These are phyloP conservation scores for Cepphus grylle DNA, from an alignment of 2,113 vertebrate genomes.

Conservation along the genomic window DNA sequence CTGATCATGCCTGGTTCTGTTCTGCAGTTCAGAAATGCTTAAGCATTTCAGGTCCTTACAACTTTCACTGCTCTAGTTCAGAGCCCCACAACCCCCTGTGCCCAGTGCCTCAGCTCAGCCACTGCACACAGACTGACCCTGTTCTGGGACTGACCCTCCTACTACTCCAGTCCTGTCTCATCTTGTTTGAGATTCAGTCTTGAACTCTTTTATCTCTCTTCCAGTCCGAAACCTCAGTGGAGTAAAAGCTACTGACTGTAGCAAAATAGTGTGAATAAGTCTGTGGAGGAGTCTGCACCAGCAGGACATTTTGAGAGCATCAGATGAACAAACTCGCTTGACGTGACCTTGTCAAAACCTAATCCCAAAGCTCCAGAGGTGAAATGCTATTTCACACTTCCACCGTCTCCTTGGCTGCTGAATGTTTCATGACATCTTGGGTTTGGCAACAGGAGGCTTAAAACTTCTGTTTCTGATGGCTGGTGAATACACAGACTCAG, in stretches of 20 bases:
- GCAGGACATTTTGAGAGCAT: not conserved
- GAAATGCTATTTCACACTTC: not conserved
- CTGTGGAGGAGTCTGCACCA: not conserved
- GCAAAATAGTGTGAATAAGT: not conserved
- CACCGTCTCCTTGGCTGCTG: not conserved
- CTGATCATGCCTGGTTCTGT: not conserved
- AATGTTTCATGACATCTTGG: not conserved
- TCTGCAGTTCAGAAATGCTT: not conserved
- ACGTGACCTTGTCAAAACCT: not conserved
- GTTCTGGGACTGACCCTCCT: not conserved
- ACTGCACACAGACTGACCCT: not conserved
- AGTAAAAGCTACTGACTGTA: not conserved
- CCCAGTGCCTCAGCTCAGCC: not conserved
- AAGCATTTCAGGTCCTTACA: not conserved
- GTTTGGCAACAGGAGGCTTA: not conserved
- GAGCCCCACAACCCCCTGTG: not conserved
- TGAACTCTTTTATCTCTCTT: not conserved
- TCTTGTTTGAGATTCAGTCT: not conserved
- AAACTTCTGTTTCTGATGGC: not conserved
- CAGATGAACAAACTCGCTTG: not conserved
- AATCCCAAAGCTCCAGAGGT: not conserved
- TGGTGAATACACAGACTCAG: not conserved
- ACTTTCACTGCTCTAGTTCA: not conserved
- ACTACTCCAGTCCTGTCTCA: fast-evolving
- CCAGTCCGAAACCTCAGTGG: not conserved